Evolutionary conservation across 2,113 vertebrate species (phyloP).

Genomic region (human): GRCh38 chr9:82674501-82675000

Average conservation of each 20-base stretch:
- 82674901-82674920: neutral
- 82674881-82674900: neutral
- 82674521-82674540: conserved; percentile 37
- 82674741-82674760: neutral
- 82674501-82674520: conserved; percentile 38
- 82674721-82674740: neutral
- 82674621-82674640: neutral
- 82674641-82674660: neutral
- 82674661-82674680: neutral
- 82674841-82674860: neutral
- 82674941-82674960: neutral
- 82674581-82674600: neutral
- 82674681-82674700: neutral
- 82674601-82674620: neutral
- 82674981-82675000: neutral
- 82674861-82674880: neutral
- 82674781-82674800: neutral
- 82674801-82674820: neutral
- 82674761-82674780: neutral
- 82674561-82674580: neutral
- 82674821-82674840: neutral
- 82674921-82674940: neutral
- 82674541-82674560: neutral
- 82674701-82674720: neutral
- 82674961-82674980: neutral